Evolutionary conservation across 2,888 invertebrate genomes (phyloP), one percentile per base, ranked within the genome.

Genomic region (Metacarcinus magister): DNA sequence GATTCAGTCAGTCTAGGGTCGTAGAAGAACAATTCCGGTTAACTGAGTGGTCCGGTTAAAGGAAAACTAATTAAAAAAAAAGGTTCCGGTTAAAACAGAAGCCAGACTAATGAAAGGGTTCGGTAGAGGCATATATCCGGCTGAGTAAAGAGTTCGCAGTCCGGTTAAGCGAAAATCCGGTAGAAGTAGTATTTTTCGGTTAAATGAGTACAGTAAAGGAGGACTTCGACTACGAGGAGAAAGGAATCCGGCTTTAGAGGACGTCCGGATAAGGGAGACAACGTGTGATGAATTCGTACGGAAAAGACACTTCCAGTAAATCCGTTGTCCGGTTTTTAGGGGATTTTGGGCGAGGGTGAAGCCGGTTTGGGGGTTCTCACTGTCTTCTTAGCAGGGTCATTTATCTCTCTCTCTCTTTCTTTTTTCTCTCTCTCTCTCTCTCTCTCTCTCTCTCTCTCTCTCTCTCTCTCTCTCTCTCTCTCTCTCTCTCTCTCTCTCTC

Each of bases 251-350:
- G 28, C 4, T 7, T n/a, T 28, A 28, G 28, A 28, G 28, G 28
- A 28, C 8, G 82, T 82, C 82, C 28, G 82, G 82, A 82, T 82
- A 28, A 82, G 82, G 8, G 82, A 32, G 82, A 28, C 32, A 28
- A 32, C 82, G 82, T 28, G 82, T 82, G 82, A 82, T 82, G 82
- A 82, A 82, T n/a, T 82, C 82, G 82, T 82, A 28, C 82, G 82
- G 82, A 82, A 82, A 32, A 32, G 82, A 82, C 82, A 82, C n/a
- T 4, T 82, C 28, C 28, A 82, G 82, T 82, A 82, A 82, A 82
- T 82, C 82, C 82, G 7, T 28, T 32, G 82, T n/a, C 82, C 82
- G 82, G 82, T 82, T 82, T 28, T 82, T 28, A 2, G 32, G 82
- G 28, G 82, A 23, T 67, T 82, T 39, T 23, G 28, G 32, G 92